phyloP scores from a whole-genome alignment of 2,113 vertebrate genomes.

The Passer montanus region DNA sequence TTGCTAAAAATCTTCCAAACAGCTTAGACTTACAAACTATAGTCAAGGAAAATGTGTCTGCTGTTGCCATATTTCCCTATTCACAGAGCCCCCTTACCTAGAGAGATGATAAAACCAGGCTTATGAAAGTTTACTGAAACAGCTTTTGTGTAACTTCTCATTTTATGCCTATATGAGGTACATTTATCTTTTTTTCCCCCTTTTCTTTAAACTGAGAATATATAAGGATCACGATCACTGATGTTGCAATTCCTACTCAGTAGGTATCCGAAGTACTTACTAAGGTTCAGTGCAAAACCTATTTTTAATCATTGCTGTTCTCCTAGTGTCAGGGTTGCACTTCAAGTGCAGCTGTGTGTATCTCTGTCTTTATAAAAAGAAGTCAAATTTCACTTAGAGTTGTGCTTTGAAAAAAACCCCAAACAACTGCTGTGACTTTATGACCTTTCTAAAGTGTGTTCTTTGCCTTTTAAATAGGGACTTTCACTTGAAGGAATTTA shows the following conservation, averaged over 20 bases:
- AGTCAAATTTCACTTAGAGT: not conserved
- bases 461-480: not conserved
- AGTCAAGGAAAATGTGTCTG: not conserved
- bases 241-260: not conserved
- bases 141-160: not conserved
- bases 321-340: not conserved
- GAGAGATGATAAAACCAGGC: not conserved
- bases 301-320: not conserved
- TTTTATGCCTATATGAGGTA: not conserved
- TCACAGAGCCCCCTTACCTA: not conserved
- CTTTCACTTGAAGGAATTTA: conserved; percentile 42
- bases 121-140: not conserved
- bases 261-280: not conserved
- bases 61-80: not conserved
- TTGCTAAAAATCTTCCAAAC: not conserved
- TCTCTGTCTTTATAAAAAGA: not conserved
- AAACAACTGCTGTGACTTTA: not conserved
- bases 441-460: conserved; percentile 15
- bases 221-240: not conserved
- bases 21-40: not conserved
- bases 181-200: not conserved
- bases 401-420: conserved; percentile 6
- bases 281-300: not conserved
- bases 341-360: not conserved
- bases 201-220: not conserved